Base-by-base conservation (phyloP, 2,888 invertebrate species). In the Lypha dubia region DNA sequence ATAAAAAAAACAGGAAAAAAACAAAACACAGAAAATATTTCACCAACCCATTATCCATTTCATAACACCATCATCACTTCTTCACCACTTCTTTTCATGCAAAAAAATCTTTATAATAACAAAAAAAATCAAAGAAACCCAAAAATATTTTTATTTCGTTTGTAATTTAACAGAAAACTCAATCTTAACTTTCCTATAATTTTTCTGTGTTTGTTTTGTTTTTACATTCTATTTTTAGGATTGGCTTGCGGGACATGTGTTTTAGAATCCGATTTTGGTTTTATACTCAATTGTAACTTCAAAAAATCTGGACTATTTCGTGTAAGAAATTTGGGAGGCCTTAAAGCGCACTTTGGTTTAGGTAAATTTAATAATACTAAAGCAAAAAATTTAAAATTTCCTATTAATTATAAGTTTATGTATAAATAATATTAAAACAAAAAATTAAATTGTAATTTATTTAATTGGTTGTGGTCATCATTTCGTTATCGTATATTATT, bases 301-400 rank as follows among this genome's bases (percentile, higher is more conserved):
- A 97, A 97, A 94, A 97, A 97, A 93, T 96, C 97, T 88, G 96
- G 97, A 89, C 94, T 97, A 89, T 97, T 97, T 94, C 95, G 97
- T 91, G 96, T 97, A 89, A 94, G 97, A 93, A 97, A 97, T 93
- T 95, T 97, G 89, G 97, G 97, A 92, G 97, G 97, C 89, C 93
- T 97, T 91, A 97, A 97, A 93, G 96, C 97, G 90, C 97, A 96
- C 93, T 95, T 97, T 91, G 97, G 97, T 93, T 94, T 97, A 93
- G 97, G 97, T 97, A 95, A 96, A 94, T 89, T 32, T n/a, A n/a
- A n/a, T n/a, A 35, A 56, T 67, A n/a, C 17, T 41, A 13, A 63
- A 65, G 51, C 17, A 17, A 68, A 56, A 56, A 22, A 22, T 46
- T 24, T 9, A 63, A 41, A n/a, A n/a, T n/a, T n/a, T n/a, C n/a